phyloP scores from a whole-genome alignment of 2,888 invertebrate species.

The Xestoiulus laeticollis region DNA sequence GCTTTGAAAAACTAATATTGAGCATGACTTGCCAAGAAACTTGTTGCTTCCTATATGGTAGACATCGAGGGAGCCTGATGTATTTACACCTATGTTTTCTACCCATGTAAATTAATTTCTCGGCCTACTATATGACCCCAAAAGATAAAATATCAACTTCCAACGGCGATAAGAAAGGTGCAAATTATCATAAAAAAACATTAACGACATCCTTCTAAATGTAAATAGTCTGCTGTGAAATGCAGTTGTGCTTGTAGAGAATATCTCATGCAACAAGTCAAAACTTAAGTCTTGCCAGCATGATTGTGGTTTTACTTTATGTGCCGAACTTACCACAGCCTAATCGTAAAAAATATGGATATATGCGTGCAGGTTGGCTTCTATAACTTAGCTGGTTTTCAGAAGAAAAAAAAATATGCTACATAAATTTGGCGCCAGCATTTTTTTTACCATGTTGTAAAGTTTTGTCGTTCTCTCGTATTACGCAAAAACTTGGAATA shows the following conservation, averaged over 20 bases:
- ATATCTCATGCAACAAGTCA: not conserved
- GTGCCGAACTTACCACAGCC: not conserved
- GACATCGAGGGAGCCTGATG: not conserved
- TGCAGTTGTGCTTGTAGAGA: not conserved
- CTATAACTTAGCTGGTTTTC: not conserved
- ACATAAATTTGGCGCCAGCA: not conserved
- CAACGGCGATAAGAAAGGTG: not conserved
- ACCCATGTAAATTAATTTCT: not conserved
- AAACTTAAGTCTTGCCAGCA: not conserved
- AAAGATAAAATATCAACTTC: not conserved
- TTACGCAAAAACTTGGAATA: not conserved
- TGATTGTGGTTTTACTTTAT: conserved; percentile 8
- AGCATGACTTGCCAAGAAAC: not conserved
- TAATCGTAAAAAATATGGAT: not conserved
- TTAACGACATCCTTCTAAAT: conserved; percentile 23
- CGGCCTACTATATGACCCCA: not conserved
- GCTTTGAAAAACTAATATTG: not conserved
- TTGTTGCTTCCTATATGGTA: not conserved
- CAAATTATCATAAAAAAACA: conserved; percentile 7
- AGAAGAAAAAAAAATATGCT: not conserved
- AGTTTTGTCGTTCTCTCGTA: not conserved
- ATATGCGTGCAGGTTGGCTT: not conserved
- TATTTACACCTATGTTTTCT: not conserved
- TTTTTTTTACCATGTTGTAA: not conserved
- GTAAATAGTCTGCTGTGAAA: not conserved